Evolutionary conservation across 2,113 vertebrate genomes (phyloP), one percentile per base, ranked within the genome.

Genomic region (Axis porcinus): DNA sequence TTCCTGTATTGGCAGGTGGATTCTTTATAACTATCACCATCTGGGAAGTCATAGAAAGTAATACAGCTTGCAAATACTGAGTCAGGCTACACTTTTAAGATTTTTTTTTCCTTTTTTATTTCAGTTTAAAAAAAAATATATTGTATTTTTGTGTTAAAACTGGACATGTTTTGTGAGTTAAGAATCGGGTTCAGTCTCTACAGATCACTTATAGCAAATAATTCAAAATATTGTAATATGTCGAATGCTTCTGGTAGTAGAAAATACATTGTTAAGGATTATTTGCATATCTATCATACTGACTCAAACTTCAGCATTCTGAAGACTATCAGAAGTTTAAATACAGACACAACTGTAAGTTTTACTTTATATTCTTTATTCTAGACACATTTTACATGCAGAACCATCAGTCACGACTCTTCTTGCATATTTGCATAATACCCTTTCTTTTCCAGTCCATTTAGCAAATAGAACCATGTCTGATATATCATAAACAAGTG

Each of bases 401-500:
- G 12, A 93, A 89, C 52, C 43, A 86, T 91, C 43, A 45, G 21
- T 89, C 57, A 89, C 55, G 60, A 43, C 2, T 40, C 8, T 85
- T 88, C 78, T 93, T 93, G 54, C 6, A 78, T 78, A 97, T 89
- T 96, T 96, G 47, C 94, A 95, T 89, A 95, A 95, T 50, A 33
- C 4, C 28, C 40, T 93, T 87, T 92, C 50, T 70, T 92, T 94
- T 96, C 82, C 25, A 76, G 13, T 1, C 10, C 54, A 93, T 91
- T 96, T 92, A 64, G 21, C 57, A 97, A 96, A 92, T 47, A 96
- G 14, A 54, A 70, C 25, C n/a, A 81, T 89, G 58, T 60, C 60
- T 64, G 76, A 60, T 87, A 36, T 62, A 64, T 92, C 92, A 87
- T 25, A 55, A 97, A 91, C 52, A 97, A 40, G n/a, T 95, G 52